Percentiles rank a stretch among this genome's conserved stretches.
These are phyloP conservation scores for Pluvialis apricaria DNA, from an alignment of 2,113 vertebrate species.

Conservation along the genomic window DNA sequence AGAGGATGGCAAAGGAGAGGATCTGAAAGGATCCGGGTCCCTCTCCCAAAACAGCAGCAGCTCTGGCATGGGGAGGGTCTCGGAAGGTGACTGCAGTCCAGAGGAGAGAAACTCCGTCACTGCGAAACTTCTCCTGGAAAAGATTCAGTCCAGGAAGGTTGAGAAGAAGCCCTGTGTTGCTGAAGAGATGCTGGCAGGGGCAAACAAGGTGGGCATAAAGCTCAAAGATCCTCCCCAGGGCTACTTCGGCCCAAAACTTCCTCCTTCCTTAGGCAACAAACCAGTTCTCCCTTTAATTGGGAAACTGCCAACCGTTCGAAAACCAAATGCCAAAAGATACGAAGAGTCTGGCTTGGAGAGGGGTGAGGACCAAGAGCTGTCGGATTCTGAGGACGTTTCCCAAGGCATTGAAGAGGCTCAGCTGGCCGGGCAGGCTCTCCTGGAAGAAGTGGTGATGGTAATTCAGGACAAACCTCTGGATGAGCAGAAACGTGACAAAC, in stretches of 20 bases:
- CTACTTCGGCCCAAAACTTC: slow-evolving; percentile 96
- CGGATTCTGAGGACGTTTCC: slow-evolving; percentile 74
- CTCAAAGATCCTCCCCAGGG: slow-evolving; percentile 97
- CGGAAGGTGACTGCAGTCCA: slow-evolving; percentile 75
- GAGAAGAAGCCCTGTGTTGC: slow-evolving; percentile 70
- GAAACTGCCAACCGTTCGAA: slow-evolving; percentile 87
- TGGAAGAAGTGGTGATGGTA: slow-evolving; percentile 79
- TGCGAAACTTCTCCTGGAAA: slow-evolving; percentile 91
- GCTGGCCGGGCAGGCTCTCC: slow-evolving; percentile 69
- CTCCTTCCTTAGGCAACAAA: slow-evolving; percentile 89
- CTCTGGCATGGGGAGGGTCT: slow-evolving; percentile 29
- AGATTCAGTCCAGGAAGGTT: slow-evolving; percentile 87
- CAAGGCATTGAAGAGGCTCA: slow-evolving; percentile 67
- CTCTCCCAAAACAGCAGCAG: slow-evolving; percentile 68
- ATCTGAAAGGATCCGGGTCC: slow-evolving; percentile 62
- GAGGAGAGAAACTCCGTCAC: slow-evolving; percentile 90
- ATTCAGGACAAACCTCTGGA: slow-evolving; percentile 70
- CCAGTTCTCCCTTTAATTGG: slow-evolving; percentile 92
- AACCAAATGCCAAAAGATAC: slow-evolving; percentile 75
- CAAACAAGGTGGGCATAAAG: slow-evolving; percentile 85
- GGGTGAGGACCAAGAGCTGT: slow-evolving; percentile 73
- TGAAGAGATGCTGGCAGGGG: slow-evolving; percentile 72
- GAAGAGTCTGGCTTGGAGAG: slow-evolving; percentile 79
- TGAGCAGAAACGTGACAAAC: slow-evolving; percentile 65
- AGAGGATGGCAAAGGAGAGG: slow-evolving; percentile 72